Base-by-base conservation (phyloP, 1,140 invertebrate genomes). In the Drosophila pectinifera region DNA sequence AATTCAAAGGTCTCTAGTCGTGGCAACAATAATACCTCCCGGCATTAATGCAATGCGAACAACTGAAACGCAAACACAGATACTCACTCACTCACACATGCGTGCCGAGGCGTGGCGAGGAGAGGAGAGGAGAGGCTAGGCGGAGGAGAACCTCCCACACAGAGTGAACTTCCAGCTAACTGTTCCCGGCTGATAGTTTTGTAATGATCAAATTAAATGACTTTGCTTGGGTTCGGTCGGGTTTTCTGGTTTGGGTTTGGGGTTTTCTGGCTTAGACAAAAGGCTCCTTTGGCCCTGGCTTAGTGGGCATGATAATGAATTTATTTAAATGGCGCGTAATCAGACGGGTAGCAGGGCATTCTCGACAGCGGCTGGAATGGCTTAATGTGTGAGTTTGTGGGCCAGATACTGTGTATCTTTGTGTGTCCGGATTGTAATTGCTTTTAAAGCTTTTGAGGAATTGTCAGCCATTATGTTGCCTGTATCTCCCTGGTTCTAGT, bases 171-270 rank as follows among this genome's bases (percentile, higher is more conserved):
- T 26, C 41, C 34, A 56, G 48, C 57, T 53, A 55, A 73, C 55
- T 48, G 45, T 57, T 53, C 34, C 26, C 51, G 49, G 49, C 58
- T 73, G 84, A 84, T 90, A 89, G 84, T 89, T 89, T 90, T 89
- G 85, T 89, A 90, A 89, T 89, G 84, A 84, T 90, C 80, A 89
- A 89, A 80, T 90, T 80, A 80, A 79, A 86, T 88, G 83, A 65
- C 75, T 76, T 84, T 79, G 68, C 72, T 56, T 53, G 54, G 68
- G 62, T 68, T 64, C 26, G 59, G 64, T 53, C 14, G 45, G 64
- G 61, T 53, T 51, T 76, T 76, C 78, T 62, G 61, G 46, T 34
- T 64, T 45, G 24, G 61, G 46, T 34, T 64, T 45, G 24, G 56
- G 42, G 53, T 54, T 56, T 42, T 61, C 63, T 64, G 62, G 56